phyloP scores from a whole-genome alignment of 2,797 vertebrate species.

The Danionella dracula region DNA sequence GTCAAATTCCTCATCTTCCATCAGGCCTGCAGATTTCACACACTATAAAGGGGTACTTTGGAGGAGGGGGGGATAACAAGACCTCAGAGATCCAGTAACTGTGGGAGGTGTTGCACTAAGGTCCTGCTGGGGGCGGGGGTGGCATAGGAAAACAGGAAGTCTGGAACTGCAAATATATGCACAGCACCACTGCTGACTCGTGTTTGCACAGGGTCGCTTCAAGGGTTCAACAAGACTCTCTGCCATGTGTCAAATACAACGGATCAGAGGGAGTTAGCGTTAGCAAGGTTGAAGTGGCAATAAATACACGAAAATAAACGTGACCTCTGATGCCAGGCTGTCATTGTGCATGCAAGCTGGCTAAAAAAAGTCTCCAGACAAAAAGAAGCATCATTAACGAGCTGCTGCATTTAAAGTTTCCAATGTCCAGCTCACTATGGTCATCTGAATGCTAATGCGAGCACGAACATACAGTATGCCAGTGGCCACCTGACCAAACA shows the following conservation, averaged over 20 bases:
- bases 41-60: constrained; percentile 51
- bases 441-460: constrained; percentile 65
- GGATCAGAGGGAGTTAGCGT: background rate
- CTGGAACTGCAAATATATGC: constrained; percentile 15
- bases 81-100: background rate
- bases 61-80: constrained; percentile 10
- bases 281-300: constrained; percentile 5
- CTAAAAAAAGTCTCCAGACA: constrained; percentile 24
- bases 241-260: background rate
- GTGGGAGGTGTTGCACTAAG: constrained; percentile 16
- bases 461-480: constrained; percentile 53
- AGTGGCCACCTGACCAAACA: constrained; percentile 41
- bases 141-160: constrained; percentile 32
- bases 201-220: background rate
- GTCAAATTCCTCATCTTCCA: constrained; percentile 48
- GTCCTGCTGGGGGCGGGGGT: constrained; percentile 2
- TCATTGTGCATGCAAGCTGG: constrained; percentile 17
- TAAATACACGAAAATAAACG: constrained; percentile 21
- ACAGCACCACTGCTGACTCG: constrained; percentile 6
- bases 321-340: constrained; percentile 5
- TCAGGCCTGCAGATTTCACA: constrained; percentile 51
- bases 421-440: constrained; percentile 49
- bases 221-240: background rate
- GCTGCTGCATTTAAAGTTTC: constrained; percentile 31
- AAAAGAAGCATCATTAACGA: constrained; percentile 32